These are phyloP conservation scores for Galeruca laticollis DNA, from an alignment of 2,888 invertebrate genomes.

Conservation along the genomic window DNA sequence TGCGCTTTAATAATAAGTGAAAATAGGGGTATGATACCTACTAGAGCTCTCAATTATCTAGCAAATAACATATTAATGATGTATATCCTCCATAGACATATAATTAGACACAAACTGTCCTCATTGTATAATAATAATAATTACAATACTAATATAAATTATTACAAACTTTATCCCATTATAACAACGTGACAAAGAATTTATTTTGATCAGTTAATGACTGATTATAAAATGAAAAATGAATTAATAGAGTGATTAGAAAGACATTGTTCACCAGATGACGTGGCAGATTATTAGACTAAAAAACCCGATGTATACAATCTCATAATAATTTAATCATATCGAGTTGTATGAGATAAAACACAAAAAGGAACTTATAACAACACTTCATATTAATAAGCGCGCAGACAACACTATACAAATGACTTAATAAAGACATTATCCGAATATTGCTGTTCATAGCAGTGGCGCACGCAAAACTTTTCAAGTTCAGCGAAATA, in stretches of 20 bases:
- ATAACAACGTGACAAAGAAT: slow-evolving; percentile 25
- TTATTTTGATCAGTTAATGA: slow-evolving; percentile 37
- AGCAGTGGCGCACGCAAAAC: slow-evolving; percentile 32
- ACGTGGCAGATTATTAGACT: slow-evolving; percentile 47
- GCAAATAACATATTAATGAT: no score
- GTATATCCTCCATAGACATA: no score
- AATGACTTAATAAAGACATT: slow-evolving; percentile 57
- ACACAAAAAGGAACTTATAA: slow-evolving; percentile 47
- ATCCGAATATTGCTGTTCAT: slow-evolving; percentile 49
- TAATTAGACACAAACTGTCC: slow-evolving; percentile 1
- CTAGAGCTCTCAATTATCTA: no score
- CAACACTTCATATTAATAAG: slow-evolving; percentile 53
- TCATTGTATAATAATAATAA: background rate
- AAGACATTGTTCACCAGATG: slow-evolving; percentile 44
- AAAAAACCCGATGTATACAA: slow-evolving; percentile 42
- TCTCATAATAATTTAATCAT: slow-evolving; percentile 55
- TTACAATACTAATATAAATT: background rate
- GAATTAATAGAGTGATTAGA: slow-evolving; percentile 37
- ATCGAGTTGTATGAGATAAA: slow-evolving; percentile 42
- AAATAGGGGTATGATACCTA: no score
- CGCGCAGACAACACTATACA: slow-evolving; percentile 46
- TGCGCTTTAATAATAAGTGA: no score
- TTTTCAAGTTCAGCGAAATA: background rate
- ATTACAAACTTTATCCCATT: slow-evolving; percentile 19
- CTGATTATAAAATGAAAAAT: slow-evolving; percentile 37